phyloP scores from a whole-genome alignment of 2,888 invertebrate species.

The Nemotelus nigrinus region DNA sequence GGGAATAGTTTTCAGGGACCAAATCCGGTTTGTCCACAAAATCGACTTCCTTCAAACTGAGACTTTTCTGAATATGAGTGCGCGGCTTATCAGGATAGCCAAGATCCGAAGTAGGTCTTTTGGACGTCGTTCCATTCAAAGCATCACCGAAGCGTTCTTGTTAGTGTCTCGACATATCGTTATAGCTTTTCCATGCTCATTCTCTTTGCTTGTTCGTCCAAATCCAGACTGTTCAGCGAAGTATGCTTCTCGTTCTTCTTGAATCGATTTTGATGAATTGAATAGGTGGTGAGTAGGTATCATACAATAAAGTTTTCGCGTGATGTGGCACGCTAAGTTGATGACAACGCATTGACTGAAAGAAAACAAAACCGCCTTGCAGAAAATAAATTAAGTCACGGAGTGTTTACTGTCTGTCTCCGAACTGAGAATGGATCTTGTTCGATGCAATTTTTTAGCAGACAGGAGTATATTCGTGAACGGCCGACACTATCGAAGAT shows the following conservation, averaged over 20 bases:
- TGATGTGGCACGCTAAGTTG: too few species aligned
- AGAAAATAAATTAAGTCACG: too few species aligned
- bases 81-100: conserved; percentile 58
- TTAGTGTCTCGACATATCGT: conserved; percentile 77
- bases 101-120: conserved; percentile 50
- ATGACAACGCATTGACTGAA: too few species aligned
- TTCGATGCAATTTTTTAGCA: too few species aligned
- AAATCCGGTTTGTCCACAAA: conserved; percentile 61
- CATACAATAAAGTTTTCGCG: too few species aligned
- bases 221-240: conserved; percentile 61
- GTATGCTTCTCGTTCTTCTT: conserved; percentile 63
- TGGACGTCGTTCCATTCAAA: conserved; percentile 38
- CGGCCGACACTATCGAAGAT: too few species aligned
- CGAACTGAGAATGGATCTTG: too few species aligned
- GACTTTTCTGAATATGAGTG: conserved; percentile 60
- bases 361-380: too few species aligned
- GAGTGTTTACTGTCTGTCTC: too few species aligned
- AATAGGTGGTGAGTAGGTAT: too few species aligned
- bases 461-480: too few species aligned
- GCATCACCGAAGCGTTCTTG: conserved; percentile 73
- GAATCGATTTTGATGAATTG: conserved; percentile 64
- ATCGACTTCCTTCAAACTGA: conserved; percentile 63
- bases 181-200: conserved; percentile 76
- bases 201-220: conserved; percentile 73
- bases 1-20: conserved; percentile 51